A percentile compares a stretch with the other conserved stretches of the same genome.
Conservation (phyloP, 2,888 invertebrate genomes). For the Vandiemenella viatica region DNA sequence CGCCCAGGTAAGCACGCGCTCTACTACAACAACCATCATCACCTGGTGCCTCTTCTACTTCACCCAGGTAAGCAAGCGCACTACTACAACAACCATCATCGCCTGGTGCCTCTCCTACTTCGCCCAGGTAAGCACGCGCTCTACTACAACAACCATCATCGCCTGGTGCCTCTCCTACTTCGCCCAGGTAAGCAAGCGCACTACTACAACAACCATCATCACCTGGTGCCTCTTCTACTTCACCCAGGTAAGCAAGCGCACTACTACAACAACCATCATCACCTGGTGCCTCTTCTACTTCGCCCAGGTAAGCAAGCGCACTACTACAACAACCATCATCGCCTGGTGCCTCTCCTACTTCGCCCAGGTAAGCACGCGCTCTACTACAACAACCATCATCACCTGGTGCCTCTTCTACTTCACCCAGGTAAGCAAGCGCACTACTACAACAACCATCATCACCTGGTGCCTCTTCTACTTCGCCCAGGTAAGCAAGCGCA, state of each 20-base stretch:
- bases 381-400: constrained; percentile 94
- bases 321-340: constrained; percentile 94
- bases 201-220: constrained; percentile 94
- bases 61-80: constrained; percentile 57
- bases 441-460: constrained; percentile 94
- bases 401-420: constrained; percentile 95
- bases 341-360: constrained; percentile 96
- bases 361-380: constrained; percentile 58
- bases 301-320: constrained; percentile 57
- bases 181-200: constrained; percentile 60
- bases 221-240: constrained; percentile 95
- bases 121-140: constrained; percentile 58
- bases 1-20: constrained; percentile 62
- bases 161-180: constrained; percentile 95
- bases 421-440: constrained; percentile 60
- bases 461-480: constrained; percentile 95
- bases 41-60: constrained; percentile 95
- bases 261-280: constrained; percentile 94
- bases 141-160: constrained; percentile 94
- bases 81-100: constrained; percentile 94
- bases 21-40: constrained; percentile 94
- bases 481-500: constrained; percentile 62
- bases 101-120: constrained; percentile 96
- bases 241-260: constrained; percentile 62
- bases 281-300: constrained; percentile 95